Evolutionary conservation across 2,113 vertebrate genomes (phyloP).

Genomic region (Hipposideros armiger): DNA sequence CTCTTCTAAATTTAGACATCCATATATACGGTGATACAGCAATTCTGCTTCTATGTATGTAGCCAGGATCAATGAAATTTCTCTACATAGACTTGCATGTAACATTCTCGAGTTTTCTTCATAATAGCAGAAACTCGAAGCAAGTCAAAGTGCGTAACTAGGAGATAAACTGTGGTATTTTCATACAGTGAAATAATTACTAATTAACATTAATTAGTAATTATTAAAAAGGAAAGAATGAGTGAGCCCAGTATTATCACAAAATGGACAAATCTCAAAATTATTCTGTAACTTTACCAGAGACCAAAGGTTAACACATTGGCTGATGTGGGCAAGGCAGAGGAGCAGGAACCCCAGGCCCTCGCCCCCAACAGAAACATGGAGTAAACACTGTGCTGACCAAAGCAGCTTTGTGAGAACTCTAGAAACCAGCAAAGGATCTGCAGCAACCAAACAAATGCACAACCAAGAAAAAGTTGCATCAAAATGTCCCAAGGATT

Average conservation of each 20-base stretch:
- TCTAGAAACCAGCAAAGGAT: not conserved
- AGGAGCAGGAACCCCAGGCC: not conserved
- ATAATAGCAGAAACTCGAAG: not conserved
- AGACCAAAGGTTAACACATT: not conserved
- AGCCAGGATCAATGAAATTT: not conserved
- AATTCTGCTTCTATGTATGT: not conserved
- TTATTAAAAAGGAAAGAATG: not conserved
- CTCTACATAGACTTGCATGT: not conserved
- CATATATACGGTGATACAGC: not conserved
- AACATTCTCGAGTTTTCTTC: not conserved
- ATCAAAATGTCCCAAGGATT: not conserved
- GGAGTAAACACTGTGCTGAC: not conserved
- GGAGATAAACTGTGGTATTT: not conserved
- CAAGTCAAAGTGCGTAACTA: not conserved
- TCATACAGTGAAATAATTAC: not conserved
- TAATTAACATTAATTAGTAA: not conserved
- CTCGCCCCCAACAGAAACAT: not conserved
- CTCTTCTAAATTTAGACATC: not conserved
- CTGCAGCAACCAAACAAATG: not conserved
- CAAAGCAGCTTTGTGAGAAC: not conserved
- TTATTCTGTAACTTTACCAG: not conserved
- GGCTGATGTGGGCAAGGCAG: not conserved
- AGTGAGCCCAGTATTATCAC: not conserved
- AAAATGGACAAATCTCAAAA: not conserved
- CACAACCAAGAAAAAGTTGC: not conserved